Evolutionary conservation across 2,113 vertebrate genomes (phyloP).

Genomic region (Amblyopsis rosae): DNA sequence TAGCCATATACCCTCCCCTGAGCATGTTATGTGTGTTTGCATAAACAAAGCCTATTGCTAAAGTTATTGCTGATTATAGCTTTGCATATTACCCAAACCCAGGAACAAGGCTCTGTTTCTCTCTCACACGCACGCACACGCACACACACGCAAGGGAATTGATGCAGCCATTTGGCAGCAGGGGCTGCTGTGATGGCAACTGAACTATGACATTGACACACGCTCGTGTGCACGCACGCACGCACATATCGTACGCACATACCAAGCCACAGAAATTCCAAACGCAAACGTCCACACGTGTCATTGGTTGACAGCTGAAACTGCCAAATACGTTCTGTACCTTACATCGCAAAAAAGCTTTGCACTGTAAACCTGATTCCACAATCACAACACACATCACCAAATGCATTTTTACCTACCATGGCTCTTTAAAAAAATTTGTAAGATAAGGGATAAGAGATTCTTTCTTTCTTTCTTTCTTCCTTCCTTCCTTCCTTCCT

Average conservation of each 20-base stretch:
- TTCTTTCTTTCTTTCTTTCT: no score
- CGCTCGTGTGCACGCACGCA: conserved; percentile 5
- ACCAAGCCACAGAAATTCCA: not conserved
- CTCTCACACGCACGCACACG: conserved; percentile 11
- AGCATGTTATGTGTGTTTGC: not conserved
- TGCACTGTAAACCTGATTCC: no score
- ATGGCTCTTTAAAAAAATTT: no score
- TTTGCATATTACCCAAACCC: conserved; percentile 16
- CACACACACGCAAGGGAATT: conserved; percentile 2
- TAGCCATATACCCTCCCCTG: not conserved
- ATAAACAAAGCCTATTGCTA: not conserved
- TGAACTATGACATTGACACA: conserved; percentile 25
- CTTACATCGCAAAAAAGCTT: no score
- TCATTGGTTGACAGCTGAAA: no score
- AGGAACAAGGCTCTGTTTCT: not conserved
- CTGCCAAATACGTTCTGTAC: no score
- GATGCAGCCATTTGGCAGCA: conserved; percentile 45
- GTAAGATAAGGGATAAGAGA: no score
- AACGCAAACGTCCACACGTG: conserved; percentile 2
- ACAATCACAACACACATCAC: no score
- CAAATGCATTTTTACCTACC: no score
- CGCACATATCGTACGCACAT: conserved; percentile 14
- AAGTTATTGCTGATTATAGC: conserved; percentile 17
- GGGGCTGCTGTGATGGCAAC: conserved; percentile 44
- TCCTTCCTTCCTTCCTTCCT: no score